These are phyloP conservation scores for Cantharis rustica DNA, from an alignment of 2,888 invertebrate species.

Conservation along the genomic window DNA sequence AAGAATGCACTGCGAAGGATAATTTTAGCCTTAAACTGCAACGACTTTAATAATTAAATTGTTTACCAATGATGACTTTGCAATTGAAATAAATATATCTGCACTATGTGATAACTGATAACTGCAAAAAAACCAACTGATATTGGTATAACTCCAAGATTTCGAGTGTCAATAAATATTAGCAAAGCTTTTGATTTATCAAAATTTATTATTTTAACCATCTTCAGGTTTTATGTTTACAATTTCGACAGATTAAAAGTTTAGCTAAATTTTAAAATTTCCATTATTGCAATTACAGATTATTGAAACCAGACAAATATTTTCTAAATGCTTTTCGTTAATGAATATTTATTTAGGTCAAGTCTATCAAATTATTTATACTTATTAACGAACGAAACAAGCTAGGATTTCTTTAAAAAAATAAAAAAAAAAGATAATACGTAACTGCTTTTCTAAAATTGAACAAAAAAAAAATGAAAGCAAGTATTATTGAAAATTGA, in stretches of 20 bases:
- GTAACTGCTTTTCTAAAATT: background rate
- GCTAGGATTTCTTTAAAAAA: background rate
- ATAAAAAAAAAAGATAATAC: background rate
- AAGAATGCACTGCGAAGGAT: background rate
- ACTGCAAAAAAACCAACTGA: too few relatives aligned
- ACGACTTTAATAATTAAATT: background rate
- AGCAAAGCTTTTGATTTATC: too few relatives aligned
- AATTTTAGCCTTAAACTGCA: background rate
- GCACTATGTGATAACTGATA: too few relatives aligned
- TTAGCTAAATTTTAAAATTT: too few relatives aligned
- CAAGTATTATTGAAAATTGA: background rate
- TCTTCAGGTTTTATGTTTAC: too few relatives aligned
- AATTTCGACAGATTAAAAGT: too few relatives aligned
- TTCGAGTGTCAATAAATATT: too few relatives aligned
- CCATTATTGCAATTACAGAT: background rate
- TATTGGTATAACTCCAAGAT: too few relatives aligned
- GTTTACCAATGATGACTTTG: background rate
- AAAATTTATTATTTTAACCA: too few relatives aligned
- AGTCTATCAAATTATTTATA: background rate
- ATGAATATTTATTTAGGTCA: background rate
- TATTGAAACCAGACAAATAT: background rate
- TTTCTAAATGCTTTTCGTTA: background rate
- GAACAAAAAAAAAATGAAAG: background rate
- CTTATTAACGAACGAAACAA: background rate
- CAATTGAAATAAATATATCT: background rate